phyloP scores from a whole-genome alignment of 2,113 vertebrate species.

The Fregetta grallaria region DNA sequence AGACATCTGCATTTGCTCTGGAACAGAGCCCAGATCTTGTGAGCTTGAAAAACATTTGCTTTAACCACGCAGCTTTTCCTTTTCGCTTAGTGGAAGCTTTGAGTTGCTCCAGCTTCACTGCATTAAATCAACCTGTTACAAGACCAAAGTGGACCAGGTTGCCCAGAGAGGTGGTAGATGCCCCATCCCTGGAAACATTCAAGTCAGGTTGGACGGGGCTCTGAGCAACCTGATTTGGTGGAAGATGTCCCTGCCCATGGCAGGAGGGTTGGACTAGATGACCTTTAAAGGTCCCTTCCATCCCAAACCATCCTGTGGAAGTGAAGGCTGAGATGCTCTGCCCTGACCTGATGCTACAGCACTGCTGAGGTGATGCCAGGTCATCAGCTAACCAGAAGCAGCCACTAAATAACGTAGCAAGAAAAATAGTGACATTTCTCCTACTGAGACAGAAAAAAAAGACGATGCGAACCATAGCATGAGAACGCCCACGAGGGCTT shows the following conservation, averaged over 20 bases:
- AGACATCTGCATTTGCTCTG: not conserved
- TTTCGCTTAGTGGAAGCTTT: not conserved
- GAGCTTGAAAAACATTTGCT: not conserved
- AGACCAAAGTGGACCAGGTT: not conserved
- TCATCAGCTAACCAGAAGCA: not conserved
- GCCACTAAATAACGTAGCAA: not conserved
- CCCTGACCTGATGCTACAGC: not conserved
- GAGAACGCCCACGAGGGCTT: accelerated
- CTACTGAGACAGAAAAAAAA: not conserved
- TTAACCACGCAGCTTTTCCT: not conserved
- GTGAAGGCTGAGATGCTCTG: not conserved
- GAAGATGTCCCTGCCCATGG: not conserved
- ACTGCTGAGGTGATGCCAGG: not conserved
- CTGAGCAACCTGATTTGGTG: not conserved
- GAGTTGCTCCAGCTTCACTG: not conserved
- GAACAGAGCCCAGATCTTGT: not conserved
- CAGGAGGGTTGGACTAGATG: not conserved
- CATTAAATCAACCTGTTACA: not conserved
- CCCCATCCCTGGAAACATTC: not conserved
- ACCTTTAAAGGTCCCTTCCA: not conserved
- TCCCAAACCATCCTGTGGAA: not conserved
- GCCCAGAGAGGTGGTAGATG: not conserved
- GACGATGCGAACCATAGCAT: not conserved
- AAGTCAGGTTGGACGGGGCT: not conserved
- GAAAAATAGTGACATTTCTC: not conserved